phyloP scores from a whole-genome alignment of 2,113 vertebrate species.

The Cynoglossus semilaevis region DNA sequence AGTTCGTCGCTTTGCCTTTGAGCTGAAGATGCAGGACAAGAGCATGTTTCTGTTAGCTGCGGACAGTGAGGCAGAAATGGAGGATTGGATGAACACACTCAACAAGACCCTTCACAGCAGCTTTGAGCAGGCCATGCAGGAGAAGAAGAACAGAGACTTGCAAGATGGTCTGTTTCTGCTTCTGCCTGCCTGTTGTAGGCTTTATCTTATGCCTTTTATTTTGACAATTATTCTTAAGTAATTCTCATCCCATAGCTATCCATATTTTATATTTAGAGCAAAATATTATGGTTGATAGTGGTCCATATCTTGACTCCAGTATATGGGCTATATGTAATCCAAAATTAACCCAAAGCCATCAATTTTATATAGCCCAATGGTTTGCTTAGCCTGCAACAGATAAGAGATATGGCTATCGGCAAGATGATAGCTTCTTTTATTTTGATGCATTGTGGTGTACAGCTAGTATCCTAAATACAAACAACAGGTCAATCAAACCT shows the following conservation, averaged over 20 bases:
- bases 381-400: no score
- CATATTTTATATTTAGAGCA: not conserved
- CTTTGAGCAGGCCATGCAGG: conserved; percentile 94
- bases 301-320: no score
- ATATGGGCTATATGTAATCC: no score
- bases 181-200: not conserved
- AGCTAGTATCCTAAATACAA: no score
- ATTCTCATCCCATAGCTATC: not conserved
- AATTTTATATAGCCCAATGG: no score
- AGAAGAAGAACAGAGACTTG: conserved; percentile 90
- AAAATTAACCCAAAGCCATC: no score
- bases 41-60: conserved; percentile 94
- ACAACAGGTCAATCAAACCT: no score
- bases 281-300: no score
- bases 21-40: conserved; percentile 99
- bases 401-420: no score
- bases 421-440: no score
- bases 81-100: conserved; percentile 91
- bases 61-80: conserved; percentile 93
- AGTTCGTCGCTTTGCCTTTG: conserved; percentile 94
- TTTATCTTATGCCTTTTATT: not conserved
- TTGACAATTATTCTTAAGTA: conserved; percentile 1
- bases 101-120: conserved; percentile 97
- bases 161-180: conserved; percentile 81
- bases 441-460: no score